Conservation (phyloP, 53 echinoderm and acorn worm species). For the Patiria pectinifera region DNA sequence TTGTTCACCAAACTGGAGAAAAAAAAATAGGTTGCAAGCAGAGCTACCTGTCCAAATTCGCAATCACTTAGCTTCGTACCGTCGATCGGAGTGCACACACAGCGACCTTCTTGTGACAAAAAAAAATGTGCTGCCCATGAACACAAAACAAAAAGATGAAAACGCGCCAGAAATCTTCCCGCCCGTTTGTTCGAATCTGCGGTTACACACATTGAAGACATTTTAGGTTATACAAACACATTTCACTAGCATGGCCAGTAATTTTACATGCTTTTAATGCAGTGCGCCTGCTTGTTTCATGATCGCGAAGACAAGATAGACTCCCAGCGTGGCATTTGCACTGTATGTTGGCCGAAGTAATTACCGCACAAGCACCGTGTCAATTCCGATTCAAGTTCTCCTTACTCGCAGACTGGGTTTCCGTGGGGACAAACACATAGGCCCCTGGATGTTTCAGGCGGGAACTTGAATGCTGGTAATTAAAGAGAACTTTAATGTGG, state of each 20-base stretch:
- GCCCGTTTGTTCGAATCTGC: constrained; percentile 9
- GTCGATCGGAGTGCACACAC: background rate
- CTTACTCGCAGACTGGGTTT: background rate
- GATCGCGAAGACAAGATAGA: constrained; percentile 13
- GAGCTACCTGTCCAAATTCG: background rate
- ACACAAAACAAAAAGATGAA: background rate
- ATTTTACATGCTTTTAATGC: constrained; percentile 25
- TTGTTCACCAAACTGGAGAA: too few relatives aligned
- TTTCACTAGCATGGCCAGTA: background rate
- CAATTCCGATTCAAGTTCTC: constrained; percentile 24
- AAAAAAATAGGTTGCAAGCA: too few relatives aligned
- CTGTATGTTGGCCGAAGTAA: constrained; percentile 46
- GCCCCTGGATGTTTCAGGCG: background rate
- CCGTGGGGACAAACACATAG: background rate
- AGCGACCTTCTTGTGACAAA: background rate
- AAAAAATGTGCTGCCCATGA: background rate
- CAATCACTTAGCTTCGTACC: background rate
- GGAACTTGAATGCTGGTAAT: background rate
- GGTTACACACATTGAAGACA: constrained; percentile 2
- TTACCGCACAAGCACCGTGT: constrained; percentile 25
- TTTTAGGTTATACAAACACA: constrained; percentile 43
- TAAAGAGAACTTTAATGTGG: constrained; percentile 14
- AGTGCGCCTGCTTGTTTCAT: background rate
- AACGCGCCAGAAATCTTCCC: constrained; percentile 1
- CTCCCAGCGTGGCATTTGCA: constrained; percentile 38